These are phyloP conservation scores for Phengaris alcon DNA, from an alignment of 2,888 invertebrate species.

Conservation along the genomic window DNA sequence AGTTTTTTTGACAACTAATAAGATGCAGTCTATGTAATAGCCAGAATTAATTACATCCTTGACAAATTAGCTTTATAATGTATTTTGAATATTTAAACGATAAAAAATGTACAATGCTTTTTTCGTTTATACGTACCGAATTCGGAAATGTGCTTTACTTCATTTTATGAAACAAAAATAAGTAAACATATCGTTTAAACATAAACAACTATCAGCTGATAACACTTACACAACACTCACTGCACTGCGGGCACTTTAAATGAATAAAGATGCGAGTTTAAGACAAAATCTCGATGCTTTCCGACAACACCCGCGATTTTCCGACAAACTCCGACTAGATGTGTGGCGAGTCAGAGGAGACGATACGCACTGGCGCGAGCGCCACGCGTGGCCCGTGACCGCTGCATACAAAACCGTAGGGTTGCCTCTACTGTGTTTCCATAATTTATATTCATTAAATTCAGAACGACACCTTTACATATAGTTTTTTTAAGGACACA, in stretches of 20 bases:
- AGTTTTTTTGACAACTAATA: background rate
- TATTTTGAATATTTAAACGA: background rate
- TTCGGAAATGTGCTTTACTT: background rate
- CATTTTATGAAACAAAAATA: background rate
- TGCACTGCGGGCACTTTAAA: constrained; percentile 26
- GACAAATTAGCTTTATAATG: background rate
- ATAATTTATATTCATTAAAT: background rate
- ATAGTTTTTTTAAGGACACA: too few relatives aligned
- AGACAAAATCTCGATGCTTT: constrained; percentile 16
- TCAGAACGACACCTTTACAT: too few relatives aligned
- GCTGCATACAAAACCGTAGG: constrained; percentile 48
- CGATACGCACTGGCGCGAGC: constrained; percentile 59
- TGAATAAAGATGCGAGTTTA: constrained; percentile 37
- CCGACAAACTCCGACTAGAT: constrained; percentile 48
- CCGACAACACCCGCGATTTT: constrained; percentile 34
- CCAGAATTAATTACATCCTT: background rate
- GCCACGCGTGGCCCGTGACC: constrained; percentile 44
- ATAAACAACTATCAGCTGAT: constrained; percentile 22
- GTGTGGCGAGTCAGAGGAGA: constrained; percentile 67
- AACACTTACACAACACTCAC: constrained; percentile 23
- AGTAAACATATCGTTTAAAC: background rate
- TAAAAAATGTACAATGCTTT: background rate
- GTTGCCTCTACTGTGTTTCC: constrained; percentile 40
- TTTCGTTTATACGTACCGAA: constrained; percentile 3
- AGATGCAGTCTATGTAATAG: background rate